A percentile compares a stretch with the other conserved stretches of the same genome.
Evolutionary conservation across 2,888 invertebrate species (phyloP).

Genomic region (Muscina levida): DNA sequence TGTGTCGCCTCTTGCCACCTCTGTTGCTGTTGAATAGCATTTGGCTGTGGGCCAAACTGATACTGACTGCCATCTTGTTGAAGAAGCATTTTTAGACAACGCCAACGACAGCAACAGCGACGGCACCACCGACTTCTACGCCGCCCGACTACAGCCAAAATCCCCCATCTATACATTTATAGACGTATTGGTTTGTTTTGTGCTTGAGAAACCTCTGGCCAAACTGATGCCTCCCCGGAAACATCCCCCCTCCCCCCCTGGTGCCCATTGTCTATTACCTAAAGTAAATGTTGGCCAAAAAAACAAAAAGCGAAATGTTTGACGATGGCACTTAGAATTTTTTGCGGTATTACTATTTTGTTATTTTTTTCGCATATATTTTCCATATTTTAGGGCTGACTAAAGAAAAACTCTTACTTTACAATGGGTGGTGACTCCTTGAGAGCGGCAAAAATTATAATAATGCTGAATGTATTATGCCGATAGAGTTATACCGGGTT

Average conservation of each 20-base stretch:
- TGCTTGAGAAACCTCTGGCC: constrained; percentile 50
- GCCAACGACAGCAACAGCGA: constrained; percentile 34
- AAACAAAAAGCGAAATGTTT: constrained; percentile 6
- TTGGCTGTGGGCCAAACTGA: constrained; percentile 59
- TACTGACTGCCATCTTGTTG: constrained; percentile 65
- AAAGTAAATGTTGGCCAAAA: constrained; percentile 60
- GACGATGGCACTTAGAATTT: too few relatives aligned
- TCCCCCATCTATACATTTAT: background rate
- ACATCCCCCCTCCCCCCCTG: too few relatives aligned
- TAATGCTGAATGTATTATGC: constrained; percentile 27
- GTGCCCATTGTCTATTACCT: too few relatives aligned
- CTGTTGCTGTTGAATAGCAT: constrained; percentile 55
- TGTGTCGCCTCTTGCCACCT: constrained; percentile 11
- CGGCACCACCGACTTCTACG: background rate
- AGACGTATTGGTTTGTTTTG: constrained; percentile 31
- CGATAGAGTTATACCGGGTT: constrained; percentile 12
- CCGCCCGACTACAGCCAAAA: constrained; percentile 32
- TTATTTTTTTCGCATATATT: background rate
- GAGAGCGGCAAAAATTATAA: constrained; percentile 15
- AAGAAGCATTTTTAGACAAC: constrained; percentile 61
- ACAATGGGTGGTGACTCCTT: constrained; percentile 21
- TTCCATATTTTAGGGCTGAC: constrained; percentile 38
- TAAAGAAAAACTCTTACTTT: constrained; percentile 4
- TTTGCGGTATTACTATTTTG: background rate
- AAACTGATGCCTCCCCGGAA: too few relatives aligned